Evolutionary conservation across 2,797 vertebrate species (phyloP), one percentile per base, ranked within the genome.

Genomic region (Melanotaenia pygmaea): DNA sequence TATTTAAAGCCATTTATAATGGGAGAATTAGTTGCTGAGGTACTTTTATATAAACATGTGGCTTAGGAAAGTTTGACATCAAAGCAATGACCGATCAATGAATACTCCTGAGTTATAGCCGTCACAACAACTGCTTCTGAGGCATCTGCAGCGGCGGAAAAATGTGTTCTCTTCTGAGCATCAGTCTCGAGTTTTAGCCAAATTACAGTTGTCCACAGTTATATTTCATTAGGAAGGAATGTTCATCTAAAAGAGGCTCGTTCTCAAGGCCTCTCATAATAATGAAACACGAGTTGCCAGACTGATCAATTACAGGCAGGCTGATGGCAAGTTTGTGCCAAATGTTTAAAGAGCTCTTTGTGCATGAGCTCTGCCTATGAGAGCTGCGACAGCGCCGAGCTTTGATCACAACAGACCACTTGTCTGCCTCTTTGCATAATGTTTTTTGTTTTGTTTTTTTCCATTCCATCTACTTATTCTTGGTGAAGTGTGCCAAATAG

Each of bases 281-380:
- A 71, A 84, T 60, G 75, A 67, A 70, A 80, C 66, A 43, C 5
- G 38, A 24, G 69, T 72, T 69, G 72, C 76, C 70, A 74, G 30
- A 68, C 71, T 45, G 73, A 88, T 81, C 81, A 58, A 64, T 77
- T 77, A 60, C 64, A 61, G 64, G 57, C 74, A 32, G 76, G 65
- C 77, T 22, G 76, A 61, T 59, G 83, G 80, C 70, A 77, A 75
- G 70, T 79, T 34, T 57, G 54, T 54, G 67, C 47, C 50, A 12
- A 16, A 56, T 6, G 71, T 69, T 64, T 85, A 65, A 81, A 74
- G 56, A 67, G 77, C 79, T 80, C 73, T 82, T 74, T 81, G 85
- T 84, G 86, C 70, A 65, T 68, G 61, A 2, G 63, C 47, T 51
- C 40, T 14, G 65, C 47, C 63, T 51, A 9, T 35, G 76, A 79